Evolutionary conservation across 2,797 vertebrate genomes (phyloP).

Genomic region (Acanthornis magna): DNA sequence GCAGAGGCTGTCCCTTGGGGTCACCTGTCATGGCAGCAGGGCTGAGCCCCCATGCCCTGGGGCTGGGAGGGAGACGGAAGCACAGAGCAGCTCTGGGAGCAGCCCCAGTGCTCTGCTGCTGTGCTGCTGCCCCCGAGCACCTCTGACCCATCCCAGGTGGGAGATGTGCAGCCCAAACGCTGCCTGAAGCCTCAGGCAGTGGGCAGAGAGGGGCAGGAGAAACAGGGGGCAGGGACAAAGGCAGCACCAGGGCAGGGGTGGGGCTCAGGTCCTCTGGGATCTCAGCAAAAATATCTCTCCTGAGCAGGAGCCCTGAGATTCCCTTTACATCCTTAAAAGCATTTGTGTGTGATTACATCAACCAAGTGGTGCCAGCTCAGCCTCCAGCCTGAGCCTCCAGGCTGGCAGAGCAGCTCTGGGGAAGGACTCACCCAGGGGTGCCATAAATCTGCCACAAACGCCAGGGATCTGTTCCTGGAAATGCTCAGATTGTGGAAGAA

Average conservation of each 20-base stretch:
- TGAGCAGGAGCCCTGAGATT: neutral
- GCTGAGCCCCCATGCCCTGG: neutral
- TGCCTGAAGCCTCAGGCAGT: neutral
- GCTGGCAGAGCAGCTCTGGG: neutral
- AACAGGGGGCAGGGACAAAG: neutral
- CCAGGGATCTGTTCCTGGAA: neutral
- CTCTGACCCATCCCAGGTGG: neutral
- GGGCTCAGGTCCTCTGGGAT: neutral
- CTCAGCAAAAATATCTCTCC: neutral
- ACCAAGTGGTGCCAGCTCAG: neutral
- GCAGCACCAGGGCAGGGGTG: neutral
- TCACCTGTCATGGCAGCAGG: neutral
- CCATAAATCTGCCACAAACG: neutral
- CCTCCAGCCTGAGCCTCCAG: neutral
- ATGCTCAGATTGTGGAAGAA: neutral
- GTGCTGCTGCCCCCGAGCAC: neutral
- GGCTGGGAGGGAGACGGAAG: neutral
- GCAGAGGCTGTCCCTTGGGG: neutral
- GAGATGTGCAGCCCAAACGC: neutral
- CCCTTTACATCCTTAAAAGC: neutral
- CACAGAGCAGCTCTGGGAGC: neutral
- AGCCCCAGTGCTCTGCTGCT: accelerated
- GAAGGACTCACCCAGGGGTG: neutral
- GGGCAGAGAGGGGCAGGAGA: neutral
- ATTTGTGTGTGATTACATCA: neutral